Evolutionary conservation across 2,797 vertebrate genomes (phyloP), one percentile per base, ranked within the genome.

Genomic region (Arnoldichthys spilopterus): DNA sequence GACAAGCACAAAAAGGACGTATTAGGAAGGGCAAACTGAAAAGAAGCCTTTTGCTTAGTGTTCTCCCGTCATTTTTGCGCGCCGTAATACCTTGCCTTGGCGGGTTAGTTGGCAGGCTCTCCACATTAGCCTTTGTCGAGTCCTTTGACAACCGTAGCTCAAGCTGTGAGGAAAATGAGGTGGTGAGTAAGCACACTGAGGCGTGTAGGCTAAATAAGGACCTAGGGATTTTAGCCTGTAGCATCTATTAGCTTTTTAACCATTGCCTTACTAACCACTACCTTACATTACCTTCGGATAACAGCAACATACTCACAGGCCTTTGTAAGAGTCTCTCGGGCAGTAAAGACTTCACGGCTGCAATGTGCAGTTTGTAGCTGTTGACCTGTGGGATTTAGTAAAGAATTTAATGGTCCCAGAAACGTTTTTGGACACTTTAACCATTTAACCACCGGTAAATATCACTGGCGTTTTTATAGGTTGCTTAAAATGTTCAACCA

Each of bases 291-390:
- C 34, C 16, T 32, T 59, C 18, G 45, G 7, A 45, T 34, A 2
- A 6, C 7, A 28, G 26, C 9, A 4, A 9, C n/a, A 54, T 40
- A 88, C 90, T 91, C 86, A 93, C 93, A 79, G 62, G 77, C 47
- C 43, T 85, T 28, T 85, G 86, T 32, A 20, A 59, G 24, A 45
- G 40, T 85, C 70, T 88, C 2, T 89, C 89, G 0, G 85, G 81
- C 1, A 77, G 72, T 6, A 75, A 18, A 4, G 89, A 78, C 59
- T 86, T 93, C 58, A 84, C 83, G 12, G 82, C 74, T 30, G 85
- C 83, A 1, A 87, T 72, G 74, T 92, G 92, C 79, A 92, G 81
- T 76, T 89, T 93, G 81, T 91, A 93, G 61, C 89, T 90, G 86
- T 86, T 92, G 22, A 93, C 87, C 93, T 95, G 79, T 47, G 32